These are phyloP conservation scores for Aptenodytes patagonicus DNA, from an alignment of 2,113 vertebrate species.

Conservation along the genomic window DNA sequence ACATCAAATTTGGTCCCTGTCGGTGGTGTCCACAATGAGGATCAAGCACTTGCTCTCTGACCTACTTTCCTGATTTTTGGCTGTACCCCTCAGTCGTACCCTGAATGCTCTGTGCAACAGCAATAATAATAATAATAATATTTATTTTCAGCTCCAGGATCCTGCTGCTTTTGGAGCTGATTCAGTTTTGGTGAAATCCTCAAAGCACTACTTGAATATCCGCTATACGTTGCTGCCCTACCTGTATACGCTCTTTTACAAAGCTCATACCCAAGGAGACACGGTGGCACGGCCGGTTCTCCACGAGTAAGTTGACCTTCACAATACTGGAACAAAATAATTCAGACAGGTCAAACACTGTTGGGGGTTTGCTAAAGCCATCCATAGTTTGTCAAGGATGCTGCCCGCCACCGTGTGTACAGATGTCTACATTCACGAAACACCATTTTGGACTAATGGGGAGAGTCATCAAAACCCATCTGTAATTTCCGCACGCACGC, in stretches of 20 bases:
- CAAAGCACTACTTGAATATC: constrained; percentile 85
- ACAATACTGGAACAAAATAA: not conserved
- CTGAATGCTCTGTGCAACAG: not conserved
- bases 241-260: constrained; percentile 94
- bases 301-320: constrained; percentile 83
- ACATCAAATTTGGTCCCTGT: not conserved
- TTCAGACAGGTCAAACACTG: too few species aligned
- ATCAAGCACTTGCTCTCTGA: not conserved
- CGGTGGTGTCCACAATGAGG: too few species aligned
- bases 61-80: not conserved
- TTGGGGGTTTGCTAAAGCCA: not conserved
- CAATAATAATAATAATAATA: not conserved
- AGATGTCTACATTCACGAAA: not conserved
- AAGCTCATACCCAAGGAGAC: constrained; percentile 80
- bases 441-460: not conserved
- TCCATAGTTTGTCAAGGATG: too few species aligned
- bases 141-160: constrained; percentile 81
- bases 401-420: not conserved
- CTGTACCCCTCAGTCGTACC: not conserved
- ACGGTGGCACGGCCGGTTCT: constrained; percentile 87
- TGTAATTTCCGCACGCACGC: not conserved
- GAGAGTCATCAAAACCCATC: not conserved
- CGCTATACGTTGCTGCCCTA: constrained; percentile 89
- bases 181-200: constrained; percentile 77
- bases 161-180: constrained; percentile 80